Evolutionary conservation across 2,113 vertebrate genomes (phyloP).

Genomic region (Apeltes quadracus): DNA sequence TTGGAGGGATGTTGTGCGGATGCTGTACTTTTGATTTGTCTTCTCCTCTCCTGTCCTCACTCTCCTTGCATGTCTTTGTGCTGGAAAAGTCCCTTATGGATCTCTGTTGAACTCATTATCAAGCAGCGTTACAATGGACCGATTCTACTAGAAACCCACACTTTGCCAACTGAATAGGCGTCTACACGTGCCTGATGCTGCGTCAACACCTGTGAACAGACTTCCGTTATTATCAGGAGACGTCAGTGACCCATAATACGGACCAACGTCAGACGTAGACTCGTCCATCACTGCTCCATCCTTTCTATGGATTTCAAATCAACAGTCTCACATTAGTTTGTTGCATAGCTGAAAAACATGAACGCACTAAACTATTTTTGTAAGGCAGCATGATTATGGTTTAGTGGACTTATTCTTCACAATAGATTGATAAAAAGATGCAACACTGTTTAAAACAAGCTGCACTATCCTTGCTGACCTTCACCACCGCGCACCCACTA

Average conservation of each 20-base stretch:
- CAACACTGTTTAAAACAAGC: background rate
- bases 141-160: conserved; percentile 33
- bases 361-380: background rate
- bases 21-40: background rate
- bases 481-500: background rate
- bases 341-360: background rate
- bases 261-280: conserved; percentile 4
- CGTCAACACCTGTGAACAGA: conserved; percentile 7
- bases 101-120: conserved; percentile 43
- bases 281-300: background rate
- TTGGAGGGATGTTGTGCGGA: conserved; percentile 13
- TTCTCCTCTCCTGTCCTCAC: background rate
- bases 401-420: background rate
- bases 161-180: conserved; percentile 5
- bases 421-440: background rate
- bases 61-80: conserved; percentile 22
- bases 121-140: conserved; percentile 29
- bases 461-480: background rate
- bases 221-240: conserved; percentile 19
- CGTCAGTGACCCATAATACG: conserved; percentile 16
- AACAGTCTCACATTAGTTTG: background rate
- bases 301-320: background rate
- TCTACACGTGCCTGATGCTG: background rate
- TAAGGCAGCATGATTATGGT: background rate
- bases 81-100: conserved; percentile 47